Conservation (phyloP, 2,113 vertebrate genomes). For the Alosa alosa region DNA sequence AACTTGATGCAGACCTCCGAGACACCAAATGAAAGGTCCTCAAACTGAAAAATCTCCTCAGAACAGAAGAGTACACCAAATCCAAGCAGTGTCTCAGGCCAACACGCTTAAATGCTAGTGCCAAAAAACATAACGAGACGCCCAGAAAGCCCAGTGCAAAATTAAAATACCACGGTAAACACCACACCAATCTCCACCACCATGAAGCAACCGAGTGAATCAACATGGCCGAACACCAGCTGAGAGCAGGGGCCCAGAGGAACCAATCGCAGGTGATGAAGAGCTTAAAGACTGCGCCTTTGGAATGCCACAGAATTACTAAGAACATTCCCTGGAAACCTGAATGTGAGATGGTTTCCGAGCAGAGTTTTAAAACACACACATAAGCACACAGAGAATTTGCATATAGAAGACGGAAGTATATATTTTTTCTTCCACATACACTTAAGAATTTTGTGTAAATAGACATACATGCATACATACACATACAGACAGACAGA, state of each 20-base stretch:
- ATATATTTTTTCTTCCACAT: too few species aligned
- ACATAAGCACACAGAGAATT: not conserved
- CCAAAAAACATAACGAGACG: too few species aligned
- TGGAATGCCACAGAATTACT: not conserved
- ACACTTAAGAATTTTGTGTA: not conserved
- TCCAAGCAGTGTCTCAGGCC: too few species aligned
- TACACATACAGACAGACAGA: not conserved
- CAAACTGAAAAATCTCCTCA: too few species aligned
- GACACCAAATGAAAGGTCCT: too few species aligned
- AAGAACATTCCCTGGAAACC: not conserved
- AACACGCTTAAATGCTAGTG: too few species aligned
- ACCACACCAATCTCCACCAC: not conserved
- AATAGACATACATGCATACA: not conserved
- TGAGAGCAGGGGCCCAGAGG: not conserved
- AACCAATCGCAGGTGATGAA: not conserved
- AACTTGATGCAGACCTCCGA: not conserved
- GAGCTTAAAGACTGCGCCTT: not conserved
- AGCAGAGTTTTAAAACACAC: not conserved
- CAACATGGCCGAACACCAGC: not conserved
- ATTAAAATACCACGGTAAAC: not conserved
- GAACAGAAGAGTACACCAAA: too few species aligned
- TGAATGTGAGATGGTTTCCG: not conserved
- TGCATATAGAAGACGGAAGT: not conserved
- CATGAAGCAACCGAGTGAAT: not conserved
- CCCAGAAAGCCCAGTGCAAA: not conserved